A percentile compares a stretch with the other conserved stretches of the same genome.
phyloP scores from a whole-genome alignment of 2,797 vertebrate genomes.

The Eleutherodactylus coqui region DNA sequence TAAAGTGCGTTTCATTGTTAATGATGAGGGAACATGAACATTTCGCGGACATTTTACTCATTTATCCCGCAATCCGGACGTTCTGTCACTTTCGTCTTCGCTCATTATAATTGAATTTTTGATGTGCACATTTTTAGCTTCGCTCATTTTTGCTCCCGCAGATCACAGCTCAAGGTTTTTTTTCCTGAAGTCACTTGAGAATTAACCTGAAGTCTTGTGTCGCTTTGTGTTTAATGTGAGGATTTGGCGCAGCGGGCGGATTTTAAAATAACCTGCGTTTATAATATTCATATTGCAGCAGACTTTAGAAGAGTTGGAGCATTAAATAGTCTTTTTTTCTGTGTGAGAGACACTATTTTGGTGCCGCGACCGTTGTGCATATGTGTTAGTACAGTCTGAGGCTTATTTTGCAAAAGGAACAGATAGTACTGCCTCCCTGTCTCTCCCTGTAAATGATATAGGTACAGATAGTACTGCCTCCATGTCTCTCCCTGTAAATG shows the following conservation, averaged over 20 bases:
- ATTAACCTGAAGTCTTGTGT: conserved; percentile 9
- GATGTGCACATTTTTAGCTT: conserved; percentile 7
- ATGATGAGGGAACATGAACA: conserved; percentile 68
- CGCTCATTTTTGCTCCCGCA: not conserved
- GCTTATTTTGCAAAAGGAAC: too few species aligned
- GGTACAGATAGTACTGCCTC: not conserved
- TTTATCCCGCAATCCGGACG: conserved; percentile 57
- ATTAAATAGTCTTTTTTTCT: not conserved
- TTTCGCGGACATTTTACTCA: conserved; percentile 65
- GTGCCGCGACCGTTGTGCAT: too few species aligned
- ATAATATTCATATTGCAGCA: not conserved
- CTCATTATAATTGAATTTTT: conserved; percentile 49
- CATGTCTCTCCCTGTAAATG: not conserved
- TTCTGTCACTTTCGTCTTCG: conserved; percentile 54
- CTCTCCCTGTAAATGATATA: not conserved
- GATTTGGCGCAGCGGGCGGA: not conserved
- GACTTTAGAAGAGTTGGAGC: not conserved
- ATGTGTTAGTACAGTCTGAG: too few species aligned
- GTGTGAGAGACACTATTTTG: not conserved
- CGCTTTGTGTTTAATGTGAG: not conserved
- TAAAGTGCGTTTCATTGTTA: conserved; percentile 65
- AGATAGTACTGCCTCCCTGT: not conserved
- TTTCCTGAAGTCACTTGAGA: not conserved
- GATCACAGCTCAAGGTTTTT: not conserved
- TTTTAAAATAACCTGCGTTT: not conserved